Conservation (phyloP, 2,797 vertebrate genomes). For the Microctenopoma stevenorrisi region DNA sequence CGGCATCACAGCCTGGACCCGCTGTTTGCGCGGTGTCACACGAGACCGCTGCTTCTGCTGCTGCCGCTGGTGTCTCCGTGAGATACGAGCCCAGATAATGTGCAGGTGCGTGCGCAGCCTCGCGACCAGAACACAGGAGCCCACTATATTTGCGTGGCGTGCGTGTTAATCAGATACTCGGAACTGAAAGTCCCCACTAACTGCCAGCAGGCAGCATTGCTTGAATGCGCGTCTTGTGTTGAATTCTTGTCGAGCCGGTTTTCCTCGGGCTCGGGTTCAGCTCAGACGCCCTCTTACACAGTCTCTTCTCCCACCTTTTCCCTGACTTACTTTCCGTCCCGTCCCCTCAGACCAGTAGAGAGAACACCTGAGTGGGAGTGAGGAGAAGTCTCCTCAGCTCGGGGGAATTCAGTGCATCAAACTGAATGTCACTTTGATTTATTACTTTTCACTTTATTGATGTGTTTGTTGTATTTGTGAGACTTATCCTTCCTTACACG, state of each 20-base stretch:
- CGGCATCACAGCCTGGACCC: too few relatives aligned
- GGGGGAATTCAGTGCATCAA: background rate
- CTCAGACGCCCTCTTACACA: slow-evolving; percentile 14
- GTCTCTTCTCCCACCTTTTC: slow-evolving; percentile 1
- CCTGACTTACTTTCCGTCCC: background rate
- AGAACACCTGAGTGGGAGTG: slow-evolving; percentile 49
- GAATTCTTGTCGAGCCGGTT: slow-evolving; percentile 79
- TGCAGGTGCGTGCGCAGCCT: slow-evolving; percentile 43
- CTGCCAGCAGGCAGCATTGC: slow-evolving; percentile 32
- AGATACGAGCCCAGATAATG: too few relatives aligned
- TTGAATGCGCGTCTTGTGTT: slow-evolving; percentile 34
- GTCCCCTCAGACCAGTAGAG: background rate
- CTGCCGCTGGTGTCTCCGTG: too few relatives aligned
- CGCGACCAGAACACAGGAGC: slow-evolving; percentile 12
- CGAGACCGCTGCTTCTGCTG: too few relatives aligned
- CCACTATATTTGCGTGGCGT: slow-evolving; percentile 16
- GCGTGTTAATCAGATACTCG: slow-evolving; percentile 31
- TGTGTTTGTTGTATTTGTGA: background rate
- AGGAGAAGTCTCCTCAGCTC: background rate
- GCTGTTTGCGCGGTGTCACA: too few relatives aligned
- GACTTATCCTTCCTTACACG: slow-evolving; percentile 8
- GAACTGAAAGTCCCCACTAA: slow-evolving; percentile 22
- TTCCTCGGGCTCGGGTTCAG: slow-evolving; percentile 55
- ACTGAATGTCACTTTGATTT: background rate
- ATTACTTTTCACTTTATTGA: background rate